phyloP scores from a whole-genome alignment of 2,113 vertebrate genomes.

The Pelobates fuscus region DNA sequence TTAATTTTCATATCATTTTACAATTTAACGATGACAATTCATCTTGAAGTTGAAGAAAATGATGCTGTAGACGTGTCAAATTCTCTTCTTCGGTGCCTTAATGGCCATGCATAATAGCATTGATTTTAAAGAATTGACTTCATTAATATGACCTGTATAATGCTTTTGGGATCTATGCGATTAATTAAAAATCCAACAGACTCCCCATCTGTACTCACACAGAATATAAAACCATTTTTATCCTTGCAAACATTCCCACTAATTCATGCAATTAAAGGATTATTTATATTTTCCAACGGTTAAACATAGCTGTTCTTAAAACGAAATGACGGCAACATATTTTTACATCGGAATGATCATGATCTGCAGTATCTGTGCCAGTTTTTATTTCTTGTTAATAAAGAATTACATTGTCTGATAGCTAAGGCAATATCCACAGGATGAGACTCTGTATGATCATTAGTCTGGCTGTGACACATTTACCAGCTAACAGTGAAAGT shows the following conservation, averaged over 20 bases:
- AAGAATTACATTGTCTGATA: conserved; percentile 26
- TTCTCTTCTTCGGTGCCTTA: conserved; percentile 2
- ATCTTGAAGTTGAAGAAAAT: background rate
- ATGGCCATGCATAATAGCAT: conserved; percentile 10
- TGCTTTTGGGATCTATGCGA: conserved; percentile 3
- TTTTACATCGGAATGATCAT: background rate
- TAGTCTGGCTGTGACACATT: conserved; percentile 31
- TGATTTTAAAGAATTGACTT: conserved; percentile 12
- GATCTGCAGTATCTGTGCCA: background rate
- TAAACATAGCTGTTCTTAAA: background rate
- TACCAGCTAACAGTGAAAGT: conserved; percentile 40
- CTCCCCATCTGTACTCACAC: background rate
- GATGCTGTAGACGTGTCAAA: background rate
- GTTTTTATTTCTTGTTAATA: conserved; percentile 4
- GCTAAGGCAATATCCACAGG: conserved; percentile 4
- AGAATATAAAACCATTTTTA: background rate
- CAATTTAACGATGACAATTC: background rate
- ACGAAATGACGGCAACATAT: background rate
- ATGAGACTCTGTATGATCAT: conserved; percentile 34
- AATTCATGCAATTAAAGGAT: background rate
- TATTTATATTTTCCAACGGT: too few species aligned
- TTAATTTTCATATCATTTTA: background rate
- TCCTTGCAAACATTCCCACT: background rate
- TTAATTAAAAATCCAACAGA: conserved; percentile 10
- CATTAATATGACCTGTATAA: conserved; percentile 16